Evolutionary conservation across 2,797 vertebrate genomes (phyloP).

Genomic region (Ctenopoma multispine): DNA sequence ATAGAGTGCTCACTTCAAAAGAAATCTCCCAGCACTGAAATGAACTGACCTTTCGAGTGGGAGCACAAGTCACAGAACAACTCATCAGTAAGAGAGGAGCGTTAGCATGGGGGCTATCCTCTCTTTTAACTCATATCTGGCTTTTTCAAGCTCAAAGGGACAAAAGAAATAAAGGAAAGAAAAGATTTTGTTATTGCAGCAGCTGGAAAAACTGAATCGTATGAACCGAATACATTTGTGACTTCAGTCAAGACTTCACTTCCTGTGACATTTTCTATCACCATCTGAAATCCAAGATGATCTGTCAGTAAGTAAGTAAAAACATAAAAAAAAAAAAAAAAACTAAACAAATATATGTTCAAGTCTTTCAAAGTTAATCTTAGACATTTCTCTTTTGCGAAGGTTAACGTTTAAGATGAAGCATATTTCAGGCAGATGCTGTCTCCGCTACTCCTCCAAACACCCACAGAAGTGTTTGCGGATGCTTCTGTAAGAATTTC

Average conservation of each 20-base stretch:
- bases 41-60: conserved; percentile 56
- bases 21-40: conserved; percentile 48
- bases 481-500: neutral
- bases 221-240: conserved; percentile 2
- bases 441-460: neutral
- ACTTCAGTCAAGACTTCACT: conserved; percentile 13
- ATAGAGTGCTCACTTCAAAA: conserved; percentile 64
- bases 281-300: neutral
- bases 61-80: conserved; percentile 46
- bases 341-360: conserved; percentile 1
- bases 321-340: too few species aligned
- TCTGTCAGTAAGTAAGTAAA: neutral
- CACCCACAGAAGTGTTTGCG: neutral
- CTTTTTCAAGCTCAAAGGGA: conserved; percentile 31
- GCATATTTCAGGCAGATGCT: neutral
- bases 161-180: conserved; percentile 3
- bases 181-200: conserved; percentile 7
- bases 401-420: neutral
- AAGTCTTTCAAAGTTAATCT: neutral
- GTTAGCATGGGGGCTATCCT: conserved; percentile 16
- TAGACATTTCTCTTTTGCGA: neutral
- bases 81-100: conserved; percentile 2
- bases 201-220: neutral
- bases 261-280: conserved; percentile 37
- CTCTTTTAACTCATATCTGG: conserved; percentile 56